Evolutionary conservation across 2,888 invertebrate genomes (phyloP), one percentile per base, ranked within the genome.

Genomic region (Merodon equestris): DNA sequence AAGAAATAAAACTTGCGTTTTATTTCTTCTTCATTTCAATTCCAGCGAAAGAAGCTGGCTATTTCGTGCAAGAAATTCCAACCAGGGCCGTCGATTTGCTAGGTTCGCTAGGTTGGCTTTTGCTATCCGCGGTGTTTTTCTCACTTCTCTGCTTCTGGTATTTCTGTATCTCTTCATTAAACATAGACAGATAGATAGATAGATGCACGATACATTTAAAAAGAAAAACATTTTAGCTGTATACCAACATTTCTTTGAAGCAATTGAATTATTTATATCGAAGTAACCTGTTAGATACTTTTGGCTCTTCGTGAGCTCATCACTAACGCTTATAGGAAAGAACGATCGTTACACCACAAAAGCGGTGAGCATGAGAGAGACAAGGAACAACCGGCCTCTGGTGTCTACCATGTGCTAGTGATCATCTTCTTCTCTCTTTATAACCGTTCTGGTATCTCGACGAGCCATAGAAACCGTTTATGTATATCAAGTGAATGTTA

Each of bases 51-150:
- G 67, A 72, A 72, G 45, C 60, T 50, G 56, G 71, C 66, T 66
- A 70, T 54, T 70, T 70, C 58, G 54, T 76, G 75, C 64, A 60
- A 58, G 63, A 76, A 71, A 76, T 76, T 71, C 76, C 66, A 72
- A 56, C 61, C 72, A 66, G 60, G 56, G 66, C 58, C 60, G 56
- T 72, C 66, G 51, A 38, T 64, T 70, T 60, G 27, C n/a, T n/a
- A n/a, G n/a, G n/a, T n/a, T n/a, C 18, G 10, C 53, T 58, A 5
- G 13, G 19, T 15, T 45, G 34, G 47, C n/a, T 48, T 17, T 38
- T 53, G n/a, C n/a, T n/a, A n/a, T n/a, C n/a, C n/a, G n/a, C n/a
- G n/a, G n/a, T n/a, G n/a, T n/a, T n/a, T 2, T 9, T 42, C 13
- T 51, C 13, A 44, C 18, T 68, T 9, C 3, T 27, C 45, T 27